Evolutionary conservation across 2,888 invertebrate genomes (phyloP), one percentile per base, ranked within the genome.

Genomic region (Pristionchus arcanus): DNA sequence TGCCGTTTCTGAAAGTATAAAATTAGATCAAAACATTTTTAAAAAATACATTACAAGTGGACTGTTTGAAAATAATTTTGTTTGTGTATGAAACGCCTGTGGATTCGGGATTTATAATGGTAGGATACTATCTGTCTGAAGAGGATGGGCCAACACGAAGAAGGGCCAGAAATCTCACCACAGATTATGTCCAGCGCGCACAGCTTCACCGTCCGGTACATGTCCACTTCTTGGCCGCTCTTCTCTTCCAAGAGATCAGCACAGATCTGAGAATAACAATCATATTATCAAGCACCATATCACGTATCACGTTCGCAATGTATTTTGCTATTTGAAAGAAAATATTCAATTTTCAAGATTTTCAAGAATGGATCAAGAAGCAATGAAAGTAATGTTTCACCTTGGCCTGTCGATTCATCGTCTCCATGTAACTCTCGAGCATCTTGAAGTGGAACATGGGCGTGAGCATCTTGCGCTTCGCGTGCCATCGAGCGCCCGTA

Each of bases 361-460:
- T 42, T 42, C 42, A 42, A 42, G 3, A 42, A 42, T n/a, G 42
- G 42, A 42, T 42, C 42, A 42, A 5, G 4, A 49, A 49, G 42
- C 3, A 49, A 9, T 49, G 42, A 49, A n/a, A n/a, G 28, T 16
- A 28, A 19, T 31, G 0, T 2, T 34, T 7, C 2, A 87, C 87
- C 49, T 28, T 68, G 2, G 87, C 87, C 21, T 87, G 87, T 21
- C 87, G 42, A 25, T 87, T 87, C 87, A 87, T 87, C 68, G 87
- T 71, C 28, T 42, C 49, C 28, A 87, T 37, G 71, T 87, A 87
- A 1, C 71, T 37, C 4, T 68, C 68, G 9, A 87, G 87, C 87
- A 87, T 87, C 21, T 66, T 31, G 87, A 87, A 87, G 87, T 87
- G 53, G 71, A 87, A 87, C 25, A 66, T 71, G 49, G 87, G 87